Base-by-base conservation (phyloP, 2,888 invertebrate genomes). In the Plusia festucae region DNA sequence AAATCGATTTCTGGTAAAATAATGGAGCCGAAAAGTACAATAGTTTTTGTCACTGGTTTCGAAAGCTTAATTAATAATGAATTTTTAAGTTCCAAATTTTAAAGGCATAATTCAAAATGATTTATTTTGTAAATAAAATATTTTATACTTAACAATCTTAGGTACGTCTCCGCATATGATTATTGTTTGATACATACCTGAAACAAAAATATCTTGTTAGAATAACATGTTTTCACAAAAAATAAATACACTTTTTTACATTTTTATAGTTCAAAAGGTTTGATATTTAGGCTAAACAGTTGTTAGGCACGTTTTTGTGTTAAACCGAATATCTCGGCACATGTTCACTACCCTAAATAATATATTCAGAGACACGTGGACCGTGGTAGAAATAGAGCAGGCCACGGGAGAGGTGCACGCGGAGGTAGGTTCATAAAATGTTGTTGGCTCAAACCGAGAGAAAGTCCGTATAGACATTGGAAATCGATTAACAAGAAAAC, bases 281-380 rank as follows among this genome's bases (percentile, higher is more conserved):
- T 13, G 15, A 24, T 5, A 34, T 13, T 15, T 34, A 40, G n/a
- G n/a, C n/a, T 5, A 40, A 40, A 40, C 40, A n/a, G 40, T 40
- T 40, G n/a, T 40, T 40, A n/a, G n/a, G n/a, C 40, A 40, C 40
- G 40, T 40, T 40, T 40, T 40, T 40, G n/a, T n/a, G 15, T 40
- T 40, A 40, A n/a, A 40, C 4, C 5, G 24, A 3, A 24, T 24
- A 24, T 24, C 13, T 34, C 34, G 34, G 40, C 40, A 40, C 40
- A 40, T 40, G 40, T 40, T 40, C 40, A 40, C 40, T 40, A 40
- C n/a, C 51, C 44, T 51, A 63, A 34, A 73, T 86, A 84, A 88
- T 86, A 79, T 84, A 89, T 87, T 85, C 85, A 76, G 60, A 79
- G 82, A 81, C 86, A 87, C 83, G 86, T 82, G 60, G 82, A 85